Percentiles rank a stretch among this genome's conserved stretches.
Evolutionary conservation across 2,113 vertebrate genomes (phyloP).

Genomic region (Rhinolophus sinicus): DNA sequence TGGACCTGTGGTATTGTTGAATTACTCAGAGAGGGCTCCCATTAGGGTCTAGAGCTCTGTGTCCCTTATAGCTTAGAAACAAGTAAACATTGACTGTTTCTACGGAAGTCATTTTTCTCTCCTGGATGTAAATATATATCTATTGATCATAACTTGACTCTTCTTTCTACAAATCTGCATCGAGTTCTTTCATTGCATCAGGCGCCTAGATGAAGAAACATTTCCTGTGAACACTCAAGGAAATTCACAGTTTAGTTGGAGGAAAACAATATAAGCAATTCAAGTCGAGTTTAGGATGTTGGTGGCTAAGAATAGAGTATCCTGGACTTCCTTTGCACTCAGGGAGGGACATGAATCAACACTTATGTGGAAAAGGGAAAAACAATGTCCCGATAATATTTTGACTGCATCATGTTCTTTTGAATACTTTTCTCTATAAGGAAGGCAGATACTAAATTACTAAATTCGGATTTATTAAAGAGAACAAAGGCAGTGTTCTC

Average conservation of each 20-base stretch:
- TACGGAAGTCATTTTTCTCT: neutral
- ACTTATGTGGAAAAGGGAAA: neutral
- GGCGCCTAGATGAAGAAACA: neutral
- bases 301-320: neutral
- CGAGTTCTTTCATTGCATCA: neutral
- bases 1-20: neutral
- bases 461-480: slow-evolving; percentile 33
- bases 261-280: neutral
- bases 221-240: neutral
- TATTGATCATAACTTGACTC: neutral
- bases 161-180: neutral
- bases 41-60: neutral
- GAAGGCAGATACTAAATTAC: slow-evolving; percentile 12
- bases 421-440: neutral
- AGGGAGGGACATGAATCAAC: neutral
- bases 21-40: neutral
- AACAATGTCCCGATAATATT: neutral
- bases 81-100: neutral
- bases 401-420: neutral
- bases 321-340: neutral
- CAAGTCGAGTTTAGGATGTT: neutral
- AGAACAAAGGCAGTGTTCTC: neutral
- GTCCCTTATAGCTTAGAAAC: neutral
- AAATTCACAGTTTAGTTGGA: neutral
- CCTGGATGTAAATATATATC: neutral